phyloP scores from a whole-genome alignment of 2,797 vertebrate species.

The Telmatherina bonti region DNA sequence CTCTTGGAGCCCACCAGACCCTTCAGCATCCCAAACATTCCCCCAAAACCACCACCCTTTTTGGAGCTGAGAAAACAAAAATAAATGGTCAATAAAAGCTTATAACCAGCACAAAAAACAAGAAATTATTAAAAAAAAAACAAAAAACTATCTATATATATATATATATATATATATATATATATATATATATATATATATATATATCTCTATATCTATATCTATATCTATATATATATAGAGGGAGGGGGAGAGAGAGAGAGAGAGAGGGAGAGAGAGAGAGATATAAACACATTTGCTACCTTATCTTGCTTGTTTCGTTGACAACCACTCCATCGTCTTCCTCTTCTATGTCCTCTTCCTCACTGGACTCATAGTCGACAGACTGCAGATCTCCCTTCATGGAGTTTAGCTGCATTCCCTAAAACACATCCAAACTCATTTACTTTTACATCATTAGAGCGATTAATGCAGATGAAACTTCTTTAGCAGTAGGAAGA shows the following conservation, averaged over 20 bases:
- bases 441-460: not conserved
- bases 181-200: no score
- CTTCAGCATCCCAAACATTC: conserved; percentile 98
- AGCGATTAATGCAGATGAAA: not conserved
- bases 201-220: no score
- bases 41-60: conserved; percentile 88
- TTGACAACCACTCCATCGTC: conserved; percentile 65
- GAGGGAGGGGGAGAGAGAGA: no score
- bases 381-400: conserved; percentile 90
- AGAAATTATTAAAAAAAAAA: not conserved
- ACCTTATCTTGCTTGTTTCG: conserved; percentile 73
- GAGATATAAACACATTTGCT: not conserved
- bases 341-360: conserved; percentile 72
- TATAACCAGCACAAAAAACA: not conserved
- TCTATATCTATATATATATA: no score
- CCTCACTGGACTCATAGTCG: conserved; percentile 92
- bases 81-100: no score
- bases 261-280: no score
- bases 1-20: conserved; percentile 97
- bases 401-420: conserved; percentile 80
- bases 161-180: not conserved
- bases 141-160: no score
- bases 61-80: conserved; percentile 78
- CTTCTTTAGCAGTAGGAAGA: not conserved
- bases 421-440: conserved; percentile 59